Base-by-base conservation (phyloP, 2,113 vertebrate species). In the Pomatostomus ruficeps region DNA sequence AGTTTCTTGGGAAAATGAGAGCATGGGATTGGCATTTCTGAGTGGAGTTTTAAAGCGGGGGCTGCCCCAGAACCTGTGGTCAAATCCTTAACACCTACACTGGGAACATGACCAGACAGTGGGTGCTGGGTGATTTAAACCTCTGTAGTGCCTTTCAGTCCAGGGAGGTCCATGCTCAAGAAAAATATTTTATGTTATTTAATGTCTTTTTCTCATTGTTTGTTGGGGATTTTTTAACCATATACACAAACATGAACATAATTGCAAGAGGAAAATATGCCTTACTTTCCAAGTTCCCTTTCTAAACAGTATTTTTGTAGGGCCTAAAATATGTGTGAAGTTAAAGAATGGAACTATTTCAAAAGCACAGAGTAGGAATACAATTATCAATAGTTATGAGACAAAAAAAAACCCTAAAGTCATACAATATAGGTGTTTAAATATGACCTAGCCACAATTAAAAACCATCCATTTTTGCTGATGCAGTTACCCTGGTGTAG, bases 1-100 rank as follows among this genome's bases (percentile, higher is more conserved):
- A 67, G 17, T 29, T 88, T 74, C 81, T 91, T 54, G 35, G 91
- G 93, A 93, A 88, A 85, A 91, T 90, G 94, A 96, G 75, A 94
- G 71, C 67, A 91, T 88, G 78, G 8, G 3, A 70, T 46, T 91
- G 86, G 93, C 83, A 93, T 96, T 84, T 93, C 76, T 81, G 88
- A 6, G 46, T 76, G 91, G 92, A 80, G 28, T 67, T 89, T 43
- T 24, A 18, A 23, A 45, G 52, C 80, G 36, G 70, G 70, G 72
- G 73, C 80, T 74, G 70, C 45, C 42, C 38, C 57, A 67, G 78
- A 46, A 63, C 62, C 65, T 63, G 67, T 7, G 83, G 79, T 59
- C 48, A 93, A 85, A 74, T 28, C 65, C 59, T 17, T n/a, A 29
- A 86, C 94, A 87, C 81, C 80, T 87, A 67, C 9, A 1, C 61